Percentiles rank a stretch among this genome's conserved stretches.
Conservation (phyloP, 2,888 invertebrate species). For the Clunio marinus region DNA sequence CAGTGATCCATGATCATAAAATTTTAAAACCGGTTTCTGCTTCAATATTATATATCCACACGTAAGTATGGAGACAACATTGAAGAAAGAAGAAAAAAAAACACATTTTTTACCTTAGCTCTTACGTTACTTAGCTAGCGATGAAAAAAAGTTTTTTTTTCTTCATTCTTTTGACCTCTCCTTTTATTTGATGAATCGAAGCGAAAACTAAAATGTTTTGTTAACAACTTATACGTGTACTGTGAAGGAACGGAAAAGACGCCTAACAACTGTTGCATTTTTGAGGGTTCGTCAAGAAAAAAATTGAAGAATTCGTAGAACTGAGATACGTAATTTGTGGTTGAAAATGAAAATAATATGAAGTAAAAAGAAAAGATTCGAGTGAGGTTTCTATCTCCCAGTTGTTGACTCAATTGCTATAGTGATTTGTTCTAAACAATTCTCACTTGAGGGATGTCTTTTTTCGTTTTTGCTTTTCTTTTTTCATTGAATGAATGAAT, state of each 20-base stretch:
- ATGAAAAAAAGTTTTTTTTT: slow-evolving; percentile 26
- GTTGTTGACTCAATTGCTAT: too few relatives aligned
- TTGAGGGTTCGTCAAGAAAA: background rate
- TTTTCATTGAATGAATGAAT: too few relatives aligned
- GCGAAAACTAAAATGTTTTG: slow-evolving; percentile 5
- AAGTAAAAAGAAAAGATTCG: background rate
- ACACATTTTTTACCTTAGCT: too few relatives aligned
- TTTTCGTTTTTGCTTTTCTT: too few relatives aligned
- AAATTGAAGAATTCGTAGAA: background rate
- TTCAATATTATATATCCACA: background rate
- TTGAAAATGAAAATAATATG: background rate
- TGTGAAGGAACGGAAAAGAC: background rate
- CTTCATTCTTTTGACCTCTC: background rate
- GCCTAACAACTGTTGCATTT: slow-evolving; percentile 39
- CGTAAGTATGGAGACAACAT: too few relatives aligned
- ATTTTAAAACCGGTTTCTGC: slow-evolving; percentile 29
- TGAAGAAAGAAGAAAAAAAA: too few relatives aligned
- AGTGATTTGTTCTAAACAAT: too few relatives aligned
- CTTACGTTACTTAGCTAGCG: too few relatives aligned
- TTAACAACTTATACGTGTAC: background rate
- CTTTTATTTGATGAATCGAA: too few relatives aligned
- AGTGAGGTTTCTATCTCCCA: background rate
- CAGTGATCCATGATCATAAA: slow-evolving; percentile 20
- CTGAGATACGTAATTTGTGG: background rate
- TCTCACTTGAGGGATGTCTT: too few relatives aligned